phyloP scores from a whole-genome alignment of 1,140 invertebrate species.

The Halesus radiatus region DNA sequence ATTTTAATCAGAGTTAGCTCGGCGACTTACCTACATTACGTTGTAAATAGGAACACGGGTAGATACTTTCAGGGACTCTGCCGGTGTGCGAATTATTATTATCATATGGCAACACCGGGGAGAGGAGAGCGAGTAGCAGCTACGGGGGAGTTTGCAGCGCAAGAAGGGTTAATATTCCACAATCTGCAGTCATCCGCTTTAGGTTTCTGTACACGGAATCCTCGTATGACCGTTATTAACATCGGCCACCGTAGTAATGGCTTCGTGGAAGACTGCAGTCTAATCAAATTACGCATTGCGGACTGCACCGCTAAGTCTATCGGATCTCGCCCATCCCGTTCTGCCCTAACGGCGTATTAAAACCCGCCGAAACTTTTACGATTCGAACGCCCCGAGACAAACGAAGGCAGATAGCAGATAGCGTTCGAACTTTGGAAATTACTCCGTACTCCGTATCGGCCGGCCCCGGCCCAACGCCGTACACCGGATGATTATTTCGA shows the following conservation, averaged over 20 bases:
- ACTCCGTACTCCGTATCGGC: slow-evolving; percentile 7
- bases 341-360: slow-evolving; percentile 14
- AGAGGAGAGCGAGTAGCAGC: no score
- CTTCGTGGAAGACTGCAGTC: slow-evolving; percentile 29
- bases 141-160: background rate
- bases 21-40: background rate
- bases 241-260: slow-evolving; percentile 33
- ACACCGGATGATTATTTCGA: background rate
- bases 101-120: slow-evolving; percentile 19
- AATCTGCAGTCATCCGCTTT: slow-evolving; percentile 15
- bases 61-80: background rate
- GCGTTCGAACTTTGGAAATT: slow-evolving; percentile 2
- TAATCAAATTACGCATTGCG: slow-evolving; percentile 40
- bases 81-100: background rate
- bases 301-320: slow-evolving; percentile 20
- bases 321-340: background rate
- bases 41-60: background rate
- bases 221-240: slow-evolving; percentile 43
- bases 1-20: slow-evolving; percentile 24
- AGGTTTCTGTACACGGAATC: slow-evolving; percentile 10
- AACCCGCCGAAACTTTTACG: slow-evolving; percentile 25
- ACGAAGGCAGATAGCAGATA: slow-evolving; percentile 3
- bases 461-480: background rate
- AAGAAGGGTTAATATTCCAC: slow-evolving; percentile 6
- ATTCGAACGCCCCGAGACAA: slow-evolving; percentile 24